phyloP scores from a whole-genome alignment of 2,113 vertebrate species.

The Petroica traversi region DNA sequence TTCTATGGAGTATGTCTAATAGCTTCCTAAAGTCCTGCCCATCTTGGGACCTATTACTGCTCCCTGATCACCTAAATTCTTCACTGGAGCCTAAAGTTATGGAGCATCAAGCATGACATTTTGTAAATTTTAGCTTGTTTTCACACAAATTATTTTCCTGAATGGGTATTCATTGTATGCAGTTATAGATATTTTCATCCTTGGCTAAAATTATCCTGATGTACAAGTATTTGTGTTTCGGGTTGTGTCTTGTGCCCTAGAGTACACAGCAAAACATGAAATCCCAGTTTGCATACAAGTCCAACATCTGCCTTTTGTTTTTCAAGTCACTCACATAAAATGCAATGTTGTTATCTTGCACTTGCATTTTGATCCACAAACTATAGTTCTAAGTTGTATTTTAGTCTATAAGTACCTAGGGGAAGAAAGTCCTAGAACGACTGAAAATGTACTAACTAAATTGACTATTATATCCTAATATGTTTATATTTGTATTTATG shows the following conservation, averaged over 20 bases:
- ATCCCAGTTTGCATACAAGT: neutral
- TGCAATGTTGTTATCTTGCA: neutral
- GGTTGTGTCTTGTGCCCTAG: neutral
- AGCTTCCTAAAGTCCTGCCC: neutral
- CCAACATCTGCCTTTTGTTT: neutral
- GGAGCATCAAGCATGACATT: neutral
- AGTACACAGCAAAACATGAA: neutral
- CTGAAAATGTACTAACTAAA: neutral
- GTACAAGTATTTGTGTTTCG: neutral
- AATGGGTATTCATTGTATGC: neutral
- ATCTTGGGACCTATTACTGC: fast-evolving
- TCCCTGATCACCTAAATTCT: neutral
- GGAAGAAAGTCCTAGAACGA: neutral
- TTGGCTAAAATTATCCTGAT: neutral
- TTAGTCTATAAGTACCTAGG: neutral
- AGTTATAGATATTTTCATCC: neutral
- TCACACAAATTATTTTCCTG: neutral
- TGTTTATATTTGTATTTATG: neutral
- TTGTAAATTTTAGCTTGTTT: neutral
- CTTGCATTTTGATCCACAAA: neutral
- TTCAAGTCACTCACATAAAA: neutral
- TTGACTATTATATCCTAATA: neutral
- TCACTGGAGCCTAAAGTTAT: neutral
- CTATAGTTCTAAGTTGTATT: neutral
- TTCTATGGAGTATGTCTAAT: neutral